Conservation (phyloP, 2,888 invertebrate genomes). For the Patella caerulea region DNA sequence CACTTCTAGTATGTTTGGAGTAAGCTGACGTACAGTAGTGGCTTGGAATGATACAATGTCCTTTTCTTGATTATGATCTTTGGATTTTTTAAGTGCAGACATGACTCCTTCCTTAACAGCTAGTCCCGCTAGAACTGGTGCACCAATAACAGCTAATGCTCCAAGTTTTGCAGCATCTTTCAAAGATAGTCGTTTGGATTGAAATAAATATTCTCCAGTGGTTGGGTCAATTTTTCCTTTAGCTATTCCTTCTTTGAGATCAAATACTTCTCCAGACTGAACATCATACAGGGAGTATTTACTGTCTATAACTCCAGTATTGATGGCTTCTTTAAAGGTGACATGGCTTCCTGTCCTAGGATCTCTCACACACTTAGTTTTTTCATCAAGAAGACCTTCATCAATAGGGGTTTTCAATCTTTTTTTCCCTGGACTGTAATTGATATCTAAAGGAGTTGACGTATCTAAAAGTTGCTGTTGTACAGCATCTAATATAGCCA, state of each 20-base stretch:
- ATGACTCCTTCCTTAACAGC: slow-evolving; percentile 42
- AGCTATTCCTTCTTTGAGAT: slow-evolving; percentile 74
- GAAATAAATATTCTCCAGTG: slow-evolving; percentile 83
- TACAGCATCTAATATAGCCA: slow-evolving; percentile 88
- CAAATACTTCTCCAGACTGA: slow-evolving; percentile 80
- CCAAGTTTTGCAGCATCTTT: slow-evolving; percentile 79
- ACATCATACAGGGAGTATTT: slow-evolving; percentile 59
- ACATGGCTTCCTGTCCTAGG: slow-evolving; percentile 82
- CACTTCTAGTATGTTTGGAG: slow-evolving; percentile 52
- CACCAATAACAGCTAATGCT: slow-evolving; percentile 87
- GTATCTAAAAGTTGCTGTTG: slow-evolving; percentile 69
- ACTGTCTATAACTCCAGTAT: slow-evolving; percentile 51
- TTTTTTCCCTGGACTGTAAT: slow-evolving; percentile 28
- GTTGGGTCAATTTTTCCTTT: slow-evolving; percentile 77
- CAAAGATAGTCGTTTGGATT: slow-evolving; percentile 80
- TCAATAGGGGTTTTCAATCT: slow-evolving; percentile 78
- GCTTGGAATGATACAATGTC: slow-evolving; percentile 39
- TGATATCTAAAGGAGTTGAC: slow-evolving; percentile 21
- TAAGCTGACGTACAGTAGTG: slow-evolving; percentile 43
- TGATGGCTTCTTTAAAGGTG: slow-evolving; percentile 74
- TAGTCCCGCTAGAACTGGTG: slow-evolving; percentile 74
- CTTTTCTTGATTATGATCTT: slow-evolving; percentile 17
- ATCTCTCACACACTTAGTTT: slow-evolving; percentile 84
- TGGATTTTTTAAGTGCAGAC: slow-evolving; percentile 24
- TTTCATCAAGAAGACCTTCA: slow-evolving; percentile 85